A percentile compares a stretch with the other conserved stretches of the same genome.
Conservation (phyloP, 1,140 invertebrate species). For the Neodiprion pinetum region DNA sequence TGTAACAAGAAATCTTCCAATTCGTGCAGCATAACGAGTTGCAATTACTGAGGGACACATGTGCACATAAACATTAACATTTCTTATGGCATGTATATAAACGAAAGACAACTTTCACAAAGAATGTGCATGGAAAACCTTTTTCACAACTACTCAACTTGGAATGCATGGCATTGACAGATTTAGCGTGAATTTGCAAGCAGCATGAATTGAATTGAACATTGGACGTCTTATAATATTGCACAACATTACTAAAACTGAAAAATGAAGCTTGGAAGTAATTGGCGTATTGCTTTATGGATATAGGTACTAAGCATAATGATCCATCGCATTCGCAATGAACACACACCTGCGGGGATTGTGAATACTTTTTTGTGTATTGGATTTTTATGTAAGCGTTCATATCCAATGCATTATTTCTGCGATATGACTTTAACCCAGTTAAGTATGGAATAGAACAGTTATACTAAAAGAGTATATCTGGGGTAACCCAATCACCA, state of each 20-base stretch:
- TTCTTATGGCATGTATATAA: neutral
- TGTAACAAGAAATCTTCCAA: neutral
- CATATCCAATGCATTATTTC: neutral
- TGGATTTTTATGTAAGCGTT: neutral
- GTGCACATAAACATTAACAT: conserved; percentile 3
- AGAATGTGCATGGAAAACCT: neutral
- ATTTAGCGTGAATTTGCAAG: neutral
- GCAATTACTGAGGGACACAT: neutral
- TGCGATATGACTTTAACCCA: neutral
- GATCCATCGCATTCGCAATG: neutral
- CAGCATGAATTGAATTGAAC: neutral
- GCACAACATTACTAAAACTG: neutral
- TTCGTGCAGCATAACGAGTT: neutral
- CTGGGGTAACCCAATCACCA: neutral
- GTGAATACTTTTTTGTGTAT: neutral
- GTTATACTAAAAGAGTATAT: neutral
- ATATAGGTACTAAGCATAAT: neutral
- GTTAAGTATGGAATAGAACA: neutral
- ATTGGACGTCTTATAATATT: neutral
- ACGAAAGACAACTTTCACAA: neutral
- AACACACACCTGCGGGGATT: neutral
- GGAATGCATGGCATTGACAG: neutral
- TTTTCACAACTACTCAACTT: neutral
- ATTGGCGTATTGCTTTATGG: neutral
- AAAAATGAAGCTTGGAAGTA: neutral